Percentiles rank a stretch among this genome's conserved stretches.
Evolutionary conservation across 2,113 vertebrate genomes (phyloP).

Genomic region (Indri indri): DNA sequence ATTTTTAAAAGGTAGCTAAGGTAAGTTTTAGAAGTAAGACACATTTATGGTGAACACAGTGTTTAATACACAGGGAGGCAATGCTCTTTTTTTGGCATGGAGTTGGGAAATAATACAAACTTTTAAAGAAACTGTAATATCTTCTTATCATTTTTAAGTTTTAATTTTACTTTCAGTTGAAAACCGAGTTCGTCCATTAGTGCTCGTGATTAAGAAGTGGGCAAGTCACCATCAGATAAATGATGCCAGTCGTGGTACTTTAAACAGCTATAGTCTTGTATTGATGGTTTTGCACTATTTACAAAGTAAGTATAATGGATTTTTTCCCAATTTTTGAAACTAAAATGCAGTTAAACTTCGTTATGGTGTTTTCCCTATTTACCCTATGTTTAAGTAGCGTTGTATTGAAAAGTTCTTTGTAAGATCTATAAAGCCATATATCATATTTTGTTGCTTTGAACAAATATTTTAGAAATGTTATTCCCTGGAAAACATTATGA

Average conservation of each 20-base stretch:
- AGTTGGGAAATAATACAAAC: slow-evolving; percentile 36
- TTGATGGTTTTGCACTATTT: slow-evolving; percentile 99
- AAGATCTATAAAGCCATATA: not conserved
- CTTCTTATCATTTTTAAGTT: slow-evolving; percentile 62
- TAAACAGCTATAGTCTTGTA: slow-evolving; percentile 97
- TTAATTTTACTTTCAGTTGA: slow-evolving; percentile 90
- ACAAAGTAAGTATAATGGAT: slow-evolving; percentile 92
- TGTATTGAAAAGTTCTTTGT: slow-evolving; percentile 50
- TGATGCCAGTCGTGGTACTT: slow-evolving; percentile 96
- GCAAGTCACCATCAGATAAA: slow-evolving; percentile 93
- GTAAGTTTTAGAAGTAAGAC: not conserved
- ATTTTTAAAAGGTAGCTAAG: slow-evolving; percentile 39
- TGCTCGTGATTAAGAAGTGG: slow-evolving; percentile 96
- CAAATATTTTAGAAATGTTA: slow-evolving; percentile 33
- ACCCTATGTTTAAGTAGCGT: not conserved
- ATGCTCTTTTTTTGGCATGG: not conserved
- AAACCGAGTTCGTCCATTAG: slow-evolving; percentile 93
- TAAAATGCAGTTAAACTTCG: slow-evolving; percentile 59
- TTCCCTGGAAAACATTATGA: slow-evolving; percentile 53
- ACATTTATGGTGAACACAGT: not conserved
- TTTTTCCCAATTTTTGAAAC: slow-evolving; percentile 39
- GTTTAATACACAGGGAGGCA: not conserved
- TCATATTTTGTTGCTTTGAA: slow-evolving; percentile 28
- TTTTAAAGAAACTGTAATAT: slow-evolving; percentile 44
- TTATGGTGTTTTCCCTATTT: slow-evolving; percentile 31